phyloP scores from a whole-genome alignment of 2,113 vertebrate genomes.

The Malaclemys terrapin region DNA sequence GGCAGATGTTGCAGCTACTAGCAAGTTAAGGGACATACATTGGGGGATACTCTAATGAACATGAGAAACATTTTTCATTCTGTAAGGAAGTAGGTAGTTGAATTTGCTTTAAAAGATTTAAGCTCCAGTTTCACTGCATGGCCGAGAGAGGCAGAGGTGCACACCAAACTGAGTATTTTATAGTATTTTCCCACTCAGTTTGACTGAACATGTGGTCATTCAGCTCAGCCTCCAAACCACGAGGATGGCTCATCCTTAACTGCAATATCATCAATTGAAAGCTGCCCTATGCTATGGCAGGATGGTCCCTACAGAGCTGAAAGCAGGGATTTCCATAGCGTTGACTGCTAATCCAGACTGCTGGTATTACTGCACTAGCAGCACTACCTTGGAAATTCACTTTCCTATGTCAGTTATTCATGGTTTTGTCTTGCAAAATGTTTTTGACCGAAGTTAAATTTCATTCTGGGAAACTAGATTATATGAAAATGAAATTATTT shows the following conservation, averaged over 20 bases:
- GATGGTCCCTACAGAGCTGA: background rate
- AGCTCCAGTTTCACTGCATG: background rate
- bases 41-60: background rate
- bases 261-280: background rate
- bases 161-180: background rate
- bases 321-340: background rate
- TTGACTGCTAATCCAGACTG: background rate
- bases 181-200: background rate
- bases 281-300: background rate
- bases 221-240: background rate
- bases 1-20: background rate
- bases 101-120: background rate
- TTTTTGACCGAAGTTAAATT: conserved; percentile 8
- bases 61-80: background rate
- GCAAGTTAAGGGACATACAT: background rate
- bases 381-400: background rate
- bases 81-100: background rate
- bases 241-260: background rate
- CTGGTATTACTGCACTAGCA: background rate
- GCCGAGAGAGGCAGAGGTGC: background rate
- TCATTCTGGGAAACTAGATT: conserved; percentile 18
- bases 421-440: conserved; percentile 21
- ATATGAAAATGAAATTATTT: conserved; percentile 27
- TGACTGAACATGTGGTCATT: background rate
- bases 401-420: background rate